These are phyloP conservation scores for Acridotheres tristis DNA, from an alignment of 2,797 vertebrate species.

Conservation along the genomic window DNA sequence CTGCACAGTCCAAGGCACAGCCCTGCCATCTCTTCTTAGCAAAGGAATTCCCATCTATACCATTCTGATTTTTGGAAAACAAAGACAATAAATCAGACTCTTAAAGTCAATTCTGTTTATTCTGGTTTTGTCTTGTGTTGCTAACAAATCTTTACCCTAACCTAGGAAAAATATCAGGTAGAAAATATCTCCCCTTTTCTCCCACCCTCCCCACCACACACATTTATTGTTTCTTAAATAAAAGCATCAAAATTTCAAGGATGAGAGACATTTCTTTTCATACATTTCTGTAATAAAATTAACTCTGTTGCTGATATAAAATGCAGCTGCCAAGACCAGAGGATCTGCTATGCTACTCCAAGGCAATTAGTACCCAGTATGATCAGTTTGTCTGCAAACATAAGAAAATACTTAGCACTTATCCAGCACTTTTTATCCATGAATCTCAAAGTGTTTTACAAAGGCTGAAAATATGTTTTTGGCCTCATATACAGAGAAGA, in stretches of 20 bases:
- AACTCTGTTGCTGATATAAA: constrained; percentile 51
- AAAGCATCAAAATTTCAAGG: constrained; percentile 43
- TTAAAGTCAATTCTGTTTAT: constrained; percentile 63
- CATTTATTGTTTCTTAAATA: constrained; percentile 25
- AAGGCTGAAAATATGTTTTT: constrained; percentile 5
- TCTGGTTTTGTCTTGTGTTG: constrained; percentile 1
- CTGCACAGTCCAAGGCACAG: neutral
- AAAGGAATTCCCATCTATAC: neutral
- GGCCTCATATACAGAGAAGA: neutral
- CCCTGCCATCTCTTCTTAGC: neutral
- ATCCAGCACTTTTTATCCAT: constrained; percentile 35
- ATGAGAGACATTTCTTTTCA: constrained; percentile 29
- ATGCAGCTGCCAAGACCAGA: constrained; percentile 45
- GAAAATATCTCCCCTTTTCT: constrained; percentile 35
- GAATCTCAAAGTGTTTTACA: constrained; percentile 37
- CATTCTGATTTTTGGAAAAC: neutral
- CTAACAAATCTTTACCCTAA: constrained; percentile 28
- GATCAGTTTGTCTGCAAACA: constrained; percentile 50
- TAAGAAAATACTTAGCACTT: constrained; percentile 63
- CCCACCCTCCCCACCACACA: neutral
- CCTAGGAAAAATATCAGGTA: constrained; percentile 57
- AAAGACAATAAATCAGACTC: neutral
- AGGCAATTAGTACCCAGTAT: constrained; percentile 51
- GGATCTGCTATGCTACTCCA: constrained; percentile 31
- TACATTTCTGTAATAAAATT: constrained; percentile 55